Evolutionary conservation across 35 echinoderm and acorn worm species (phyloP).

Genomic region (Ptychodera flava): DNA sequence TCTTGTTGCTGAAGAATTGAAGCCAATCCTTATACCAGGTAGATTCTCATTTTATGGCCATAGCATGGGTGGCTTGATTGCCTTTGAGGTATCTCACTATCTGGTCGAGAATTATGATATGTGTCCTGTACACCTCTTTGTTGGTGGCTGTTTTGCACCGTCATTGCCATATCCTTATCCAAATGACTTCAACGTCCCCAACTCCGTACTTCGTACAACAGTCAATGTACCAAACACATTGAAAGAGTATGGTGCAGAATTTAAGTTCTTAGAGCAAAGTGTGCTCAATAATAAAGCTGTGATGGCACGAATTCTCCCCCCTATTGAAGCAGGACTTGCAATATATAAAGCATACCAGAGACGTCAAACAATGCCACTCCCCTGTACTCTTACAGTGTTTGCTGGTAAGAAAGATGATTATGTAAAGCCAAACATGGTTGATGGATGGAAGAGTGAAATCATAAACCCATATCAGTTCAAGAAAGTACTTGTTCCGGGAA

Average conservation of each 20-base stretch:
- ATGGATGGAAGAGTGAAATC: conserved; percentile 75
- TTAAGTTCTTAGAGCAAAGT: conserved; percentile 91
- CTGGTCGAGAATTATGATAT: conserved; percentile 63
- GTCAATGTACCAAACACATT: too few species aligned
- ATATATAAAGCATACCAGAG: conserved; percentile 83
- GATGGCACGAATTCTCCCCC: conserved; percentile 62
- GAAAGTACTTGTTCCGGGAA: conserved; percentile 71
- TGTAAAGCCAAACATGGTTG: conserved; percentile 60
- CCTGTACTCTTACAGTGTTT: conserved; percentile 68
- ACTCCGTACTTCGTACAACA: conserved; percentile 51
- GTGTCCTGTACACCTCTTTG: conserved; percentile 63
- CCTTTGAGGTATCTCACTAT: conserved; percentile 76
- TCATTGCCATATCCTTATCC: conserved; percentile 81
- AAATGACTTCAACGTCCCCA: conserved; percentile 72
- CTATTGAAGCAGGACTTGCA: conserved; percentile 76
- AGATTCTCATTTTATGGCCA: conserved; percentile 78
- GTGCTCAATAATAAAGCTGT: conserved; percentile 61
- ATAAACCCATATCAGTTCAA: conserved; percentile 44
- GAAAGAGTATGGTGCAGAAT: too few species aligned
- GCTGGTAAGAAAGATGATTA: conserved; percentile 84
- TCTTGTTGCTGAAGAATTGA: conserved; percentile 64
- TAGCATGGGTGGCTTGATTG: too few species aligned
- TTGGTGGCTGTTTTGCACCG: conserved; percentile 91
- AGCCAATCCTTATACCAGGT: conserved; percentile 57
- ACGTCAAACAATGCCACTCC: conserved; percentile 73